phyloP scores from a whole-genome alignment of 2,113 vertebrate genomes.

The Vanacampus margaritifer region DNA sequence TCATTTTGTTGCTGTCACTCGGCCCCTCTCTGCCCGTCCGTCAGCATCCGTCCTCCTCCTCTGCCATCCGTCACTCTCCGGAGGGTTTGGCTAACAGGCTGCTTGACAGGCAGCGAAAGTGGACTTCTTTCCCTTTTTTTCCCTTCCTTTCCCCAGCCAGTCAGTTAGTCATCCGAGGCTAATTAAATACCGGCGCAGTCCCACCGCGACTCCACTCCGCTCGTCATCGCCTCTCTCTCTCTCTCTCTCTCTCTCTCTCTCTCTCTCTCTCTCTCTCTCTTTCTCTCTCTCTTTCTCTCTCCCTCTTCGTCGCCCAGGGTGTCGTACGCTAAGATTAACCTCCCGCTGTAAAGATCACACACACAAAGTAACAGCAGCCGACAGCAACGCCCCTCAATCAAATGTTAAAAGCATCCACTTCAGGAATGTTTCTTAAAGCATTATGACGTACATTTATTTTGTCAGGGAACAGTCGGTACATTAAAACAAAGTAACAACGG shows the following conservation, averaged over 20 bases:
- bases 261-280: conserved; percentile 10
- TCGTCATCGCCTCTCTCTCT: conserved; percentile 1
- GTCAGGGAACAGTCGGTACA: not conserved
- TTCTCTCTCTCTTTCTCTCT: conserved; percentile 24
- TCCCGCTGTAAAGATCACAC: conserved; percentile 66
- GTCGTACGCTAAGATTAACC: conserved; percentile 69
- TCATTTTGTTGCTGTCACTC: conserved; percentile 23
- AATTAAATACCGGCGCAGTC: conserved; percentile 65
- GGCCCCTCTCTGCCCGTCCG: conserved; percentile 7
- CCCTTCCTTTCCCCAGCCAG: conserved; percentile 48
- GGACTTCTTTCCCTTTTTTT: conserved; percentile 7
- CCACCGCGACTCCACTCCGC: conserved; percentile 23
- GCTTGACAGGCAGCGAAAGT: conserved; percentile 61
- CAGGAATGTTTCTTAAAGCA: not conserved
- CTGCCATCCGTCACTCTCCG: conserved; percentile 46
- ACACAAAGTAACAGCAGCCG: not conserved
- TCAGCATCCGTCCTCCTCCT: not conserved
- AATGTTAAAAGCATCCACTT: not conserved
- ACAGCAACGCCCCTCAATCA: not conserved
- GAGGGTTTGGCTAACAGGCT: conserved; percentile 59
- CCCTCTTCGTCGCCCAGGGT: conserved; percentile 47
- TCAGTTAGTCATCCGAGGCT: conserved; percentile 63
- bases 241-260: conserved; percentile 14
- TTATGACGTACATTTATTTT: not conserved
- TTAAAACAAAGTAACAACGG: not conserved